These are phyloP conservation scores for Mesochorus sp. DNA, from an alignment of 2,888 invertebrate species.

Conservation along the genomic window DNA sequence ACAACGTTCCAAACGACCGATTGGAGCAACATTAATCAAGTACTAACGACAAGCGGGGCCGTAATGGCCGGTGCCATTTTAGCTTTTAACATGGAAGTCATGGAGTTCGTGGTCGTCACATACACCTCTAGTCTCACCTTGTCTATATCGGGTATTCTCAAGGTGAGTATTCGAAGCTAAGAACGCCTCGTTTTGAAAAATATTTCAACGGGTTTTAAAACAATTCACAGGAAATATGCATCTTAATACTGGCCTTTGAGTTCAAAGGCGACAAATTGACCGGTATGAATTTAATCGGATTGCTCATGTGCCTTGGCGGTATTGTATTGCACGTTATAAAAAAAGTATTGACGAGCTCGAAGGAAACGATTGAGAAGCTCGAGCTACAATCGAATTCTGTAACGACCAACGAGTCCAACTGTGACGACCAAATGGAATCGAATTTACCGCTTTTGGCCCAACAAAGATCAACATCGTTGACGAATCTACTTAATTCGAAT, in stretches of 20 bases:
- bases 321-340: slow-evolving; percentile 92
- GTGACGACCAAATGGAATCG: slow-evolving; percentile 73
- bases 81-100: slow-evolving; percentile 97
- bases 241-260: slow-evolving; percentile 93
- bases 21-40: slow-evolving; percentile 71
- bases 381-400: slow-evolving; percentile 76
- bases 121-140: slow-evolving; percentile 98
- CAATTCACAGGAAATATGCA: slow-evolving; percentile 93
- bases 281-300: slow-evolving; percentile 91
- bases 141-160: slow-evolving; percentile 97
- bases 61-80: slow-evolving; percentile 88
- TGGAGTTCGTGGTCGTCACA: slow-evolving; percentile 96
- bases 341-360: slow-evolving; percentile 83
- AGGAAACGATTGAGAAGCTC: slow-evolving; percentile 71
- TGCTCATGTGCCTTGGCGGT: slow-evolving; percentile 93
- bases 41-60: slow-evolving; percentile 69
- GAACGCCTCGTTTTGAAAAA: neutral
- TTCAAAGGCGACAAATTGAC: slow-evolving; percentile 94
- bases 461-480: slow-evolving; percentile 79
- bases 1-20: slow-evolving; percentile 68
- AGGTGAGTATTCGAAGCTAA: slow-evolving; percentile 85
- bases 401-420: slow-evolving; percentile 69
- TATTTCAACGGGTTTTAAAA: slow-evolving; percentile 7
- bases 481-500: slow-evolving; percentile 77
- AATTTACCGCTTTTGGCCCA: slow-evolving; percentile 77